These are phyloP conservation scores for Phenganax stokvisi DNA, from an alignment of 92 coral and sea anemone genomes.

Conservation along the genomic window DNA sequence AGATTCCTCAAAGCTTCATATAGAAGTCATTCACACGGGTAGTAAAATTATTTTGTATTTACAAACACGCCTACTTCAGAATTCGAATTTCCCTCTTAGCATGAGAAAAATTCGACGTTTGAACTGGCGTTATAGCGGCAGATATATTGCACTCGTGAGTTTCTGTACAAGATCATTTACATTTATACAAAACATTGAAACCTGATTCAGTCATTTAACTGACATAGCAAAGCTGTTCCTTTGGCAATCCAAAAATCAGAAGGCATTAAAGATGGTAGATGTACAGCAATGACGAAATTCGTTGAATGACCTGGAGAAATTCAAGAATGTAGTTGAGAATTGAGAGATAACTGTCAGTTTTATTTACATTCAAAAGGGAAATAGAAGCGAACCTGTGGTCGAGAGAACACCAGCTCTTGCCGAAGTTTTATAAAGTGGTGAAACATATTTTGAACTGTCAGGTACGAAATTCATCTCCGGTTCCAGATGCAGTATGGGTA, in stretches of 20 bases:
- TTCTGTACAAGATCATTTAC: conserved; percentile 9
- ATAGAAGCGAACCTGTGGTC: conserved; percentile 64
- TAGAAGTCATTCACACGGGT: no score
- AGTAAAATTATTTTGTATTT: no score
- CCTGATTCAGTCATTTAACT: conserved; percentile 67
- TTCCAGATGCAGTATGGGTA: conserved; percentile 96
- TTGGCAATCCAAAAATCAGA: conserved; percentile 97
- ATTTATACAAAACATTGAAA: conserved; percentile 22
- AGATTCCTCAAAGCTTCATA: no score
- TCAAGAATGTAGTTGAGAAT: background rate
- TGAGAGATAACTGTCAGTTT: background rate
- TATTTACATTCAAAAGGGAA: background rate
- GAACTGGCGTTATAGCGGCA: background rate
- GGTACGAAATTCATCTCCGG: conserved; percentile 94
- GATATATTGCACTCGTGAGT: background rate
- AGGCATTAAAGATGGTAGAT: conserved; percentile 72
- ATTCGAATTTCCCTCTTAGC: no score
- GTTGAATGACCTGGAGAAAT: conserved; percentile 80
- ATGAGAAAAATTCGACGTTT: background rate
- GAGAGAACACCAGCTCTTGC: conserved; percentile 96
- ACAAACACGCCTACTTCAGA: no score
- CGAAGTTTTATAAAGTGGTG: conserved; percentile 92
- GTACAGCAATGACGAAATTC: conserved; percentile 93
- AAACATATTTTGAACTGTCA: conserved; percentile 67
- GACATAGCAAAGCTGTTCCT: conserved; percentile 92